Base-by-base conservation (phyloP, 2,888 invertebrate genomes). In the Drosophila falleni region DNA sequence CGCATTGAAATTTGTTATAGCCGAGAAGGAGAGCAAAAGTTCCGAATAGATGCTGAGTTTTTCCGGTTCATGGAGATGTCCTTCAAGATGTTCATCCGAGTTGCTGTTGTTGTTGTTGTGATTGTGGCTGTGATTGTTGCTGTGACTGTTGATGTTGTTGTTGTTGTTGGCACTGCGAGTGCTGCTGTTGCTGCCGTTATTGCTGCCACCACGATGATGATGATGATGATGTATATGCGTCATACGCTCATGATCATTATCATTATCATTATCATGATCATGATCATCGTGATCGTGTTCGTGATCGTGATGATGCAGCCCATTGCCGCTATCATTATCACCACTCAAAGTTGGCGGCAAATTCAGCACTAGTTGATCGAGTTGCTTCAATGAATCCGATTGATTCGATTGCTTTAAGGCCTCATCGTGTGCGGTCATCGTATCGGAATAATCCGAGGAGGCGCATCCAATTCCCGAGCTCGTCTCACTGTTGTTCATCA, bases 1-100 rank as follows among this genome's bases (percentile, higher is more conserved):
- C 88, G 96, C 96, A 92, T 95, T 95, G 84, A 96, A 93, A 89
- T 97, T 97, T 76, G 96, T 96, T 81, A 95, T 94, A 79, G 96
- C 94, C 16, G 97, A 96, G 93, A 97, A 97, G 71, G 97, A 96
- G 10, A 97, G 94, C 78, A 97, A 92, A 64, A 97, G 92, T 88
- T 96, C 95, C 1, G 92, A 90, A 65, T 89, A 91, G 56, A 92
- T 81, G 87, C 91, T 90, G n/a, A 92, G 81, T 72, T 93, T 92
- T 49, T 92, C 91, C n/a, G 94, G 94, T 47, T 94, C 93, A 1
- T 93, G 93, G 67, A 94, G 80, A 92, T 92, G 93, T 0, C 91
- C 91, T 23, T 95, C 95, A 64, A 95, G 93, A 15, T 94, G 93
- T 84, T 95, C 95, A 71, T 95, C 95, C 0, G 94, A 95, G 49